Evolutionary conservation across 2,797 vertebrate genomes (phyloP), one percentile per base, ranked within the genome.

Genomic region (Molothrus aeneus): DNA sequence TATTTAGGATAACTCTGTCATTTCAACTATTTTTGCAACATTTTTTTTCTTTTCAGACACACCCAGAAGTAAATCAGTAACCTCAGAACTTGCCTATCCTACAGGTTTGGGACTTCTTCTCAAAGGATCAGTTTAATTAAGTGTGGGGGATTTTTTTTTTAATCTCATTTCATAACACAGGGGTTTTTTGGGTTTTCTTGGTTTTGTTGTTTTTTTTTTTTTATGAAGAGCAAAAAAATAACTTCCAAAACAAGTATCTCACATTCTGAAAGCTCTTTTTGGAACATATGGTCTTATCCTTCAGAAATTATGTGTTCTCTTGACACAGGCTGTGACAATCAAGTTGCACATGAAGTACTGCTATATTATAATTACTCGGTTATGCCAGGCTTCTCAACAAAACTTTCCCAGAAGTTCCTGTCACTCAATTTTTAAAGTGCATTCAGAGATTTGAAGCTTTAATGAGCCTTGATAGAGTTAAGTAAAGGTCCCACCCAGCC

Each of bases 371-470:
- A 95, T 96, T 94, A 93, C 71, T 88, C 74, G 29, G 86, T 86
- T 94, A 94, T 94, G 94, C 90, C 94, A 97, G 78, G 80, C 80
- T 95, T 97, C 90, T 95, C 93, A 94, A 93, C 60, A 90, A 94
- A 96, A 97, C 95, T 97, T 97, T 87, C 93, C 94, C 95, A 97
- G 94, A 95, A 97, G 96, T 93, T 96, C 83, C 94, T 95, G 95
- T 97, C 96, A 97, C 80, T 97, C 96, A 95, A 50, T 90, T 95
- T 70, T 20, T 31, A 95, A 96, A 84, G 80, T 63, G 80, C 93
- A 94, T 96, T 94, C 92, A 94, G 93, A 94, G 86, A 93, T 95
- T 80, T 96, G 94, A 96, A 97, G 92, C 86, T 92, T 95, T 97
- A 95, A 97, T 86, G 94, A 97, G 94, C 78, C 78, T 95, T 93